Conservation (phyloP, 2,113 vertebrate species). For the Corythoichthys intestinalis region DNA sequence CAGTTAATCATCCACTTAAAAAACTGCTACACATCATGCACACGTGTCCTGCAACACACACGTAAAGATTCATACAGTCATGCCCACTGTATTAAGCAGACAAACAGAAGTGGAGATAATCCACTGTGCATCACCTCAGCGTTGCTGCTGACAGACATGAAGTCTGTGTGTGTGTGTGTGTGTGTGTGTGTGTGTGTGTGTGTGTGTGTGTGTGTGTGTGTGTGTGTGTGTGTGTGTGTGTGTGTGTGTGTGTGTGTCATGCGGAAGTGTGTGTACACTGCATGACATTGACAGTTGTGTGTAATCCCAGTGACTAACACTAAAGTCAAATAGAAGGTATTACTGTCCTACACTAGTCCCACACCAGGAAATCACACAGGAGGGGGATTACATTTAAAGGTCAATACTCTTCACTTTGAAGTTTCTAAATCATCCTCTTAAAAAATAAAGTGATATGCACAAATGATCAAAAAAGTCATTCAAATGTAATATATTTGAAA, state of each 20-base stretch:
- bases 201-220: constrained; percentile 10
- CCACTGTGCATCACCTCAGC: constrained; percentile 48
- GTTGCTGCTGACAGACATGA: constrained; percentile 44
- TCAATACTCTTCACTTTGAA: constrained; percentile 15
- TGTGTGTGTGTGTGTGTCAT: constrained; percentile 20
- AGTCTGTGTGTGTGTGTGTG: constrained; percentile 24
- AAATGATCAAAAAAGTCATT: neutral
- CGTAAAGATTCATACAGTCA: constrained; percentile 1
- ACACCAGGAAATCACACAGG: constrained; percentile 36
- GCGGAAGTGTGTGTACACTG: constrained; percentile 1
- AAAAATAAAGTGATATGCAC: constrained; percentile 1
- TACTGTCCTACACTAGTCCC: constrained; percentile 6
- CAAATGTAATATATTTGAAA: neutral
- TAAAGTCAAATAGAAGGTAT: constrained; percentile 38
- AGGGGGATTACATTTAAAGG: constrained; percentile 15
- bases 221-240: constrained; percentile 17
- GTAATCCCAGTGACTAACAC: constrained; percentile 55
- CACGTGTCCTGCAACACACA: neutral
- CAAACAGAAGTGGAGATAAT: constrained; percentile 51
- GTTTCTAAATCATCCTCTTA: neutral
- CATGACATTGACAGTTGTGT: constrained; percentile 28
- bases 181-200: constrained; percentile 12
- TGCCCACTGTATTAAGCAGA: constrained; percentile 39
- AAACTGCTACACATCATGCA: constrained; percentile 3
- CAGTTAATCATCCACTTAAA: constrained; percentile 43